phyloP scores from a whole-genome alignment of 1,140 invertebrate genomes.

The Drosophila gunungcola region DNA sequence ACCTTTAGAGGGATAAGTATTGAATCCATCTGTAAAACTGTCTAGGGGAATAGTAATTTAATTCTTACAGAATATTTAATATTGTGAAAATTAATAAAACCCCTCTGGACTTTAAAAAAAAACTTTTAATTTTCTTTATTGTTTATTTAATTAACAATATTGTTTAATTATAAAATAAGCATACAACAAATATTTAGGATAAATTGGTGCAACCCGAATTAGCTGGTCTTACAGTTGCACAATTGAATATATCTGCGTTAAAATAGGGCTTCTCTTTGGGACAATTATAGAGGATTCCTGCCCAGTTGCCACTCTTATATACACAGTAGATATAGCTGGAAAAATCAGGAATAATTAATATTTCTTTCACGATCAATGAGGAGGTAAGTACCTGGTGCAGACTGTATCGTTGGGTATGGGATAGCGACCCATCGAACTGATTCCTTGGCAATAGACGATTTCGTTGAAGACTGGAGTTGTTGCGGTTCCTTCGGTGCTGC shows the following conservation, averaged over 20 bases:
- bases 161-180: neutral
- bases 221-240: conserved; percentile 35
- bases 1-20: neutral
- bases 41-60: too few relatives aligned
- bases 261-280: conserved; percentile 40
- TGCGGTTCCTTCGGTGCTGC: neutral
- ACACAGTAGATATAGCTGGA: conserved; percentile 62
- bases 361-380: neutral
- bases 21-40: neutral
- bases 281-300: conserved; percentile 23
- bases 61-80: too few relatives aligned
- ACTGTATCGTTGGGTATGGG: conserved; percentile 63
- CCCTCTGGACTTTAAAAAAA: too few relatives aligned
- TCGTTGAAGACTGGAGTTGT: conserved; percentile 6
- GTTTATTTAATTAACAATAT: conserved; percentile 4
- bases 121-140: neutral
- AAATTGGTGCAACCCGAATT: conserved; percentile 36
- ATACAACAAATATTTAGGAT: neutral
- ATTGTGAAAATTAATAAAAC: neutral
- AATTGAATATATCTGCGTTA: conserved; percentile 16
- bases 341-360: neutral
- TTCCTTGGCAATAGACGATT: conserved; percentile 18
- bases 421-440: conserved; percentile 40
- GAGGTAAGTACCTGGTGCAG: conserved; percentile 52
- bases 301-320: conserved; percentile 13